Conservation (phyloP, 2,113 vertebrate genomes). For the Noturus placidus region DNA sequence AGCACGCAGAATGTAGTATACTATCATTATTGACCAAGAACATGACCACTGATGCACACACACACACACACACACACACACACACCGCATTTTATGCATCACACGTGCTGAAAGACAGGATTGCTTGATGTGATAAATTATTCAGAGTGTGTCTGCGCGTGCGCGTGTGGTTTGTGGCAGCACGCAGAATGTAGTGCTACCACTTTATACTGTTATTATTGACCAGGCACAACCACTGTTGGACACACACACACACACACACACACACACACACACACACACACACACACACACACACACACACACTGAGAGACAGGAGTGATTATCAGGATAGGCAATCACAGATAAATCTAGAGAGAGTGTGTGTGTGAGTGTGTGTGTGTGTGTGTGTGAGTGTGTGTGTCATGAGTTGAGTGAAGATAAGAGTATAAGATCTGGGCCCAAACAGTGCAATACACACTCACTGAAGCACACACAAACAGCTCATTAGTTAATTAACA, state of each 20-base stretch:
- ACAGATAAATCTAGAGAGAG: not conserved
- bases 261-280: not conserved
- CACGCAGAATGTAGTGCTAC: not conserved
- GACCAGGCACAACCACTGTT: not conserved
- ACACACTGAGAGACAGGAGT: not conserved
- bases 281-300: not conserved
- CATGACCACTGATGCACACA: constrained; percentile 10
- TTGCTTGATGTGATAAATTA: not conserved
- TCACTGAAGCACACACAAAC: not conserved
- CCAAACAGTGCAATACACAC: not conserved
- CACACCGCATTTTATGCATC: not conserved
- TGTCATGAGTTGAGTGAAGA: not conserved
- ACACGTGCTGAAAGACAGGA: not conserved
- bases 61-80: not conserved
- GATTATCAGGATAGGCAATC: not conserved
- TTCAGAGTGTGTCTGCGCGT: not conserved
- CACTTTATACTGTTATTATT: constrained; percentile 12
- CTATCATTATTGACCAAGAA: constrained; percentile 4
- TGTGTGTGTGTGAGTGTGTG: not conserved
- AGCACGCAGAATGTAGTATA: constrained; percentile 21
- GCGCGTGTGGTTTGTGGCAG: constrained; percentile 15
- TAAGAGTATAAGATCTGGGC: not conserved
- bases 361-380: not conserved
- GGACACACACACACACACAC: not conserved
- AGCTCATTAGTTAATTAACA: not conserved